phyloP scores from a whole-genome alignment of 2,797 vertebrate genomes.

The Muscicapa striata region DNA sequence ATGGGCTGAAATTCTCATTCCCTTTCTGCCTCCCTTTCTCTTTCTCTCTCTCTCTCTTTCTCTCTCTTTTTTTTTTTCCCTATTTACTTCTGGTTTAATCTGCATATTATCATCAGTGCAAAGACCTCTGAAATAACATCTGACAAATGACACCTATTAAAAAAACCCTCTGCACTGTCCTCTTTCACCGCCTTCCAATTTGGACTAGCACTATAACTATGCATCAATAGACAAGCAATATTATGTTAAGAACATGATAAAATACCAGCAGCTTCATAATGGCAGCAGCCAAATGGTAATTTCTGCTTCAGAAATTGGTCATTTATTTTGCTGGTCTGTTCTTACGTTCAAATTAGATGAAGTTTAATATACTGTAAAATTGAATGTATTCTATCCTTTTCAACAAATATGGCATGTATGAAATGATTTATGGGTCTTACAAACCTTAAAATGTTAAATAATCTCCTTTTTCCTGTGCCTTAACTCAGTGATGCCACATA shows the following conservation, averaged over 20 bases:
- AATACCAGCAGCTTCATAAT: constrained; percentile 81
- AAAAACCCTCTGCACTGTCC: constrained; percentile 73
- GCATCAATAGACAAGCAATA: constrained; percentile 83
- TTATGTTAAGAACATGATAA: constrained; percentile 85
- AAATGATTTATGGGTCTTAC: constrained; percentile 80
- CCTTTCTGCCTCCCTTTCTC: neutral
- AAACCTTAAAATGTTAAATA: constrained; percentile 84
- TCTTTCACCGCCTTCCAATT: constrained; percentile 80
- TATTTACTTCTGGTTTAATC: constrained; percentile 82
- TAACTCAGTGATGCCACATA: constrained; percentile 73
- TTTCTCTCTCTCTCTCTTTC: neutral
- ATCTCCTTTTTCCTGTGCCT: constrained; percentile 74
- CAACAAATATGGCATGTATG: constrained; percentile 78
- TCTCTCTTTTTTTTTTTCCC: neutral
- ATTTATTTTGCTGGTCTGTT: constrained; percentile 85
- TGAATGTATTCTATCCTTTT: constrained; percentile 84
- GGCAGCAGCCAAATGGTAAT: constrained; percentile 84
- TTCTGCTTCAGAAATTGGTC: constrained; percentile 86
- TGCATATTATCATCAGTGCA: constrained; percentile 80
- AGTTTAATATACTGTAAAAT: constrained; percentile 86
- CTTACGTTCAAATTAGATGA: constrained; percentile 85
- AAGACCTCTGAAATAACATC: constrained; percentile 76
- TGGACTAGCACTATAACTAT: constrained; percentile 77
- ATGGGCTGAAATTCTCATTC: neutral
- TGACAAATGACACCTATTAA: constrained; percentile 82